Conservation (phyloP, 2,888 invertebrate genomes). For the Apantesis nais region DNA sequence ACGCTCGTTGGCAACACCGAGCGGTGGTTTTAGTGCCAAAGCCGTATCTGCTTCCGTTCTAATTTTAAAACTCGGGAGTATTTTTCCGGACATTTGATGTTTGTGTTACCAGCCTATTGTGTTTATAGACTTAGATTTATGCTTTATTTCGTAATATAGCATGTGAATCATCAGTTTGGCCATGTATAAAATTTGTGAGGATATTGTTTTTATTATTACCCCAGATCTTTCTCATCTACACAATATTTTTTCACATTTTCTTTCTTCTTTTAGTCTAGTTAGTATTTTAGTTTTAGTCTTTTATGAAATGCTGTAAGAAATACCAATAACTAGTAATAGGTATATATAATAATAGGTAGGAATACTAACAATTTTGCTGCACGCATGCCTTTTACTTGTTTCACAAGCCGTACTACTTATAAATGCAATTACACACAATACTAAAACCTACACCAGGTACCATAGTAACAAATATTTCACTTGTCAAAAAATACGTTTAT, state of each 20-base stretch:
- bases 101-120: slow-evolving; percentile 22
- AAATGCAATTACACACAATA: slow-evolving; percentile 38
- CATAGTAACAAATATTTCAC: slow-evolving; percentile 24
- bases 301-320: too few relatives aligned
- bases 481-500: slow-evolving; percentile 25
- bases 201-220: too few relatives aligned
- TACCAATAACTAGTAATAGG: too few relatives aligned
- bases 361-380: slow-evolving; percentile 13
- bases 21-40: slow-evolving; percentile 56
- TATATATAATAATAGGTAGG: too few relatives aligned
- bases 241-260: too few relatives aligned
- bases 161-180: too few relatives aligned
- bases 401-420: slow-evolving; percentile 14
- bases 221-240: too few relatives aligned
- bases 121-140: slow-evolving; percentile 8
- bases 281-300: too few relatives aligned
- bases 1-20: slow-evolving; percentile 42
- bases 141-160: background rate
- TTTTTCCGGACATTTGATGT: slow-evolving; percentile 29
- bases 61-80: slow-evolving; percentile 53
- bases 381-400: slow-evolving; percentile 2
- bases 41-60: slow-evolving; percentile 61
- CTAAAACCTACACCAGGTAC: slow-evolving; percentile 21
- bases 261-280: too few relatives aligned
- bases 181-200: too few relatives aligned